Evolutionary conservation across 2,113 vertebrate genomes (phyloP), one percentile per base, ranked within the genome.

Genomic region (Trogon surrucura): DNA sequence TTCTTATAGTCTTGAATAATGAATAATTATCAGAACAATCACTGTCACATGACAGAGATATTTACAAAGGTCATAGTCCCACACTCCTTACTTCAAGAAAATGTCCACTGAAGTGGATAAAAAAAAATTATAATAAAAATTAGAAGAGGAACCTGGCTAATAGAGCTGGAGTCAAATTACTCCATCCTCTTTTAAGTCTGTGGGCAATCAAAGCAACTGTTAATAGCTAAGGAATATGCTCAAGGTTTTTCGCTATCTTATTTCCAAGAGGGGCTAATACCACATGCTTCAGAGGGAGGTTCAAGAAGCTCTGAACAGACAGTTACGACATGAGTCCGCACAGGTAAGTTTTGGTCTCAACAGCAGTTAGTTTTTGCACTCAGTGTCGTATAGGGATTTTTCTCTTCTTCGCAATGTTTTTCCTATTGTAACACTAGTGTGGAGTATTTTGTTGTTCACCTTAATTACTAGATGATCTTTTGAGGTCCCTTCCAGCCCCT

Each of bases 21-120:
- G 56, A 92, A 64, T 62, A 93, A 84, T 92, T 96, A 84, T 81
- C 44, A 66, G 64, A 97, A 93, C 54, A 95, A 62, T 87, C 72
- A 80, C 44, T 90, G 67, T 87, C 73, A 91, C 71, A 36, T 89
- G 38, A 45, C 81, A 93, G 54, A 85, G n/a, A 78, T 89, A 77
- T 90, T 95, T 90, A 80, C 51, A 90, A 85, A 88, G 56, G 64
- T 85, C 74, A 71, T 27, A 83, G 71, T 86, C 51, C 26, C 56
- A 50, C 30, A 14, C 30, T 67, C 51, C 60, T 93, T 62, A 85
- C 22, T 93, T 93, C 38, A 91, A 56, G 51, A 95, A 85, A 77
- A 90, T n/a, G 53, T 66, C 58, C 51, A 74, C 62, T 62, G 67
- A 85, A 82, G n/a, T 5, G 7, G 47, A 78, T 83, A 29, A 70